These are phyloP conservation scores for Rhabdornis inornatus DNA, from an alignment of 2,113 vertebrate species.

Conservation along the genomic window DNA sequence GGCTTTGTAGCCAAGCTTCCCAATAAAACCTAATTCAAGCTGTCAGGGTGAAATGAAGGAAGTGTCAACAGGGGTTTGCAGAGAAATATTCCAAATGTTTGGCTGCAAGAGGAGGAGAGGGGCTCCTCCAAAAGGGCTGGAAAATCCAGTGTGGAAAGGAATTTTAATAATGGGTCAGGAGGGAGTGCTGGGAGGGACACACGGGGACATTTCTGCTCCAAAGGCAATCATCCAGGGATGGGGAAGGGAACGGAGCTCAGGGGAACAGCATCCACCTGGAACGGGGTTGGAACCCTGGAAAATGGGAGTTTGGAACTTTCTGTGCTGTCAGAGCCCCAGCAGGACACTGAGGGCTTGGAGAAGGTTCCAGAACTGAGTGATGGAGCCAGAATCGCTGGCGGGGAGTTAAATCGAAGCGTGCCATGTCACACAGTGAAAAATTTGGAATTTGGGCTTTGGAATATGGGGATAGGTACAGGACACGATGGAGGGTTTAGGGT, in stretches of 20 bases:
- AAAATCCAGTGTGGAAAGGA: constrained; percentile 11
- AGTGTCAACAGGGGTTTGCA: constrained; percentile 46
- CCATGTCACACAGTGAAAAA: too few species aligned
- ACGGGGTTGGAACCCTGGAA: too few species aligned
- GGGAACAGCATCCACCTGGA: not conserved
- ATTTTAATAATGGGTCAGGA: constrained; percentile 25
- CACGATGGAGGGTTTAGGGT: too few species aligned
- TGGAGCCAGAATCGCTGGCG: too few species aligned
- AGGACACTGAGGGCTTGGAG: too few species aligned
- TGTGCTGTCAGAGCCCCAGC: too few species aligned
- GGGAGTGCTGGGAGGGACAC: constrained; percentile 2
- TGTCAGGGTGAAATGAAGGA: constrained; percentile 63
- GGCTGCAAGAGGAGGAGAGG: not conserved
- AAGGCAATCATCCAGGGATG: not conserved
- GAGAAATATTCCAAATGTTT: constrained; percentile 47
- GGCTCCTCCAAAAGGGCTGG: not conserved
- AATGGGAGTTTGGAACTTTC: too few species aligned
- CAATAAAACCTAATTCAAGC: constrained; percentile 64
- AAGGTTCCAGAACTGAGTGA: too few species aligned
- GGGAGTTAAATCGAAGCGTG: too few species aligned
- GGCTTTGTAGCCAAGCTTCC: constrained; percentile 44
- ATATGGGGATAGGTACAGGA: too few species aligned
- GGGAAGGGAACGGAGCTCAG: not conserved
- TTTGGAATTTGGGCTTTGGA: too few species aligned
- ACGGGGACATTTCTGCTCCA: not conserved